phyloP scores from a whole-genome alignment of 2,113 vertebrate genomes.

The Acanthochromis polyacanthus region DNA sequence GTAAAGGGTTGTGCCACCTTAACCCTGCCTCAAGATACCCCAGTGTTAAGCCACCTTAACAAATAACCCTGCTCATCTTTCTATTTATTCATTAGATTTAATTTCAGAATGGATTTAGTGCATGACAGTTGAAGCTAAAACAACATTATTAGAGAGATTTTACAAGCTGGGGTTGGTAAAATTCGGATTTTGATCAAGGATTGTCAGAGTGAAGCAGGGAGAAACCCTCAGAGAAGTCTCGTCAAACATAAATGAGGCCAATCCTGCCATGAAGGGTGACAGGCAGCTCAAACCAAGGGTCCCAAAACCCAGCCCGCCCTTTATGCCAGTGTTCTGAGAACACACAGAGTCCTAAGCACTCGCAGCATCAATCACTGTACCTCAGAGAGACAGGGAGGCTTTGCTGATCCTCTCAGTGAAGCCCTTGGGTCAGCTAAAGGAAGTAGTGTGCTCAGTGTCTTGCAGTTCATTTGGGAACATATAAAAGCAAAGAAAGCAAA shows the following conservation, averaged over 20 bases:
- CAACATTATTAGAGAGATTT: constrained; percentile 16
- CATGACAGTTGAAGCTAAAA: neutral
- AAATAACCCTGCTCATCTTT: constrained; percentile 6
- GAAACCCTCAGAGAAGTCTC: constrained; percentile 19
- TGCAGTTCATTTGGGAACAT: neutral
- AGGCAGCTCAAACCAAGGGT: constrained; percentile 20
- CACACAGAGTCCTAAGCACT: neutral
- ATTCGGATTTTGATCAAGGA: constrained; percentile 10
- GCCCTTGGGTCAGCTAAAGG: constrained; percentile 5
- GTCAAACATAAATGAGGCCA: constrained; percentile 41
- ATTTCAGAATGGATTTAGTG: neutral
- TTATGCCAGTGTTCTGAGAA: constrained; percentile 33
- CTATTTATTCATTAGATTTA: constrained; percentile 11
- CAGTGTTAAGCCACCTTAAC: too few relatives aligned
- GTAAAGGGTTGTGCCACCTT: too few relatives aligned
- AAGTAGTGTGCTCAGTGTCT: neutral
- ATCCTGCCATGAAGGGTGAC: constrained; percentile 12
- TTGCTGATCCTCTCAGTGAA: neutral
- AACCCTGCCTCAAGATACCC: too few relatives aligned
- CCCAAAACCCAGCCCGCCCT: constrained; percentile 9
- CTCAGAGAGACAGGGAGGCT: constrained; percentile 5
- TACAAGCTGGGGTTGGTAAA: constrained; percentile 12
- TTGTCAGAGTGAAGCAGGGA: neutral
- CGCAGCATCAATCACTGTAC: neutral
- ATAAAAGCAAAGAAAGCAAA: neutral